Conservation (phyloP, 2,888 invertebrate species). For the Drosophila demipolita region DNA sequence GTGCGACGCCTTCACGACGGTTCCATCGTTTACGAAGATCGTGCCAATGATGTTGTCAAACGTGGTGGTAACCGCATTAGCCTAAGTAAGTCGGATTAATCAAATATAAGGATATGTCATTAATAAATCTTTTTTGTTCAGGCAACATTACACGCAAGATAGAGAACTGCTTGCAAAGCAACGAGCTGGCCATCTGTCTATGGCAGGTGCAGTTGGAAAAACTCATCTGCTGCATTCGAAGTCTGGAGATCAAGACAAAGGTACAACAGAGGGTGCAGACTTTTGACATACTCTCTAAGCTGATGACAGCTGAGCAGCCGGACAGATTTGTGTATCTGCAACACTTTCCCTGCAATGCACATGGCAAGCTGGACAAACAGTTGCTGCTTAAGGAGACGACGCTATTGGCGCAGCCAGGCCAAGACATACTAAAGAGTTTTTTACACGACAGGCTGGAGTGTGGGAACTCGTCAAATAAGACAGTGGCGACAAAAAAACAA, state of each 20-base stretch:
- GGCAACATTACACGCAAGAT: slow-evolving; percentile 63
- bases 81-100: slow-evolving; percentile 53
- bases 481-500: slow-evolving; percentile 31
- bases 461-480: slow-evolving; percentile 25
- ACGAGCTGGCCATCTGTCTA: slow-evolving; percentile 56
- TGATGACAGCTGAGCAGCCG: slow-evolving; percentile 86
- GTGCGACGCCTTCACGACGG: slow-evolving; percentile 86
- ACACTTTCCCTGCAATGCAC: slow-evolving; percentile 87
- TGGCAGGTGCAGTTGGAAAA: slow-evolving; percentile 66
- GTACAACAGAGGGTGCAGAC: slow-evolving; percentile 63
- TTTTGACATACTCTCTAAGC: slow-evolving; percentile 58
- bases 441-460: slow-evolving; percentile 83
- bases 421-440: slow-evolving; percentile 86
- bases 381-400: slow-evolving; percentile 58
- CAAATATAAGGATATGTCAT: neutral
- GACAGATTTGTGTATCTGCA: slow-evolving; percentile 88
- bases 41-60: slow-evolving; percentile 90
- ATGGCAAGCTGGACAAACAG: slow-evolving; percentile 88
- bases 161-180: slow-evolving; percentile 48
- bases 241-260: slow-evolving; percentile 49
- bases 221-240: slow-evolving; percentile 63
- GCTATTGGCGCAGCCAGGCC: slow-evolving; percentile 56
- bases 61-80: slow-evolving; percentile 86
- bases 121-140: slow-evolving; percentile 5
- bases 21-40: slow-evolving; percentile 88